Percentiles rank a stretch among this genome's conserved stretches.
These are phyloP conservation scores for Aphaenogaster floridana DNA, from an alignment of 1,140 invertebrate genomes.

Conservation along the genomic window DNA sequence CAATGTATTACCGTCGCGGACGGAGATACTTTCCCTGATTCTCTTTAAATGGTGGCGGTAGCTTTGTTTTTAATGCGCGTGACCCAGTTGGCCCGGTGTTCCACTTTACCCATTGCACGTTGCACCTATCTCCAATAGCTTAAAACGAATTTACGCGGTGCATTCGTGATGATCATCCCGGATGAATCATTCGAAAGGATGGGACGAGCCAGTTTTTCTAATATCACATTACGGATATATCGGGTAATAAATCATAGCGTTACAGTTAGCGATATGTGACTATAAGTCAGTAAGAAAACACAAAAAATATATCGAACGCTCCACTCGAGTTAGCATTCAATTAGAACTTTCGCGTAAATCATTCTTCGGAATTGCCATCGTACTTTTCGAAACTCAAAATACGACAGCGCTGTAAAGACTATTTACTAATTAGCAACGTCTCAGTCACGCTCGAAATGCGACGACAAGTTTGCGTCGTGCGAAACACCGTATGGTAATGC, in stretches of 20 bases:
- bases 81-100: slow-evolving; percentile 75
- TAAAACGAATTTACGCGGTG: slow-evolving; percentile 55
- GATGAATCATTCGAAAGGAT: slow-evolving; percentile 24
- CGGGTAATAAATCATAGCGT: neutral
- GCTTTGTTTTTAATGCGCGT: slow-evolving; percentile 78
- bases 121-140: slow-evolving; percentile 66
- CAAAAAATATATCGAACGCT: neutral
- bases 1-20: slow-evolving; percentile 71
- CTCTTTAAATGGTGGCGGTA: slow-evolving; percentile 74
- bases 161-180: slow-evolving; percentile 38
- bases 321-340: neutral
- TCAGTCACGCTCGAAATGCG: slow-evolving; percentile 27
- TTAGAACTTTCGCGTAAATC: slow-evolving; percentile 45
- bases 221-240: neutral
- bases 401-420: neutral
- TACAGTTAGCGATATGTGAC: neutral
- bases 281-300: slow-evolving; percentile 10
- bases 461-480: slow-evolving; percentile 1
- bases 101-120: slow-evolving; percentile 65
- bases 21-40: slow-evolving; percentile 75
- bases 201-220: neutral
- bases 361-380: slow-evolving; percentile 10
- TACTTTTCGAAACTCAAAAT: neutral
- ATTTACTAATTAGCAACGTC: slow-evolving; percentile 48
- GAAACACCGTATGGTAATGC: slow-evolving; percentile 2